Conservation (phyloP, 2,888 invertebrate genomes). For the Tanypteryx hageni region DNA sequence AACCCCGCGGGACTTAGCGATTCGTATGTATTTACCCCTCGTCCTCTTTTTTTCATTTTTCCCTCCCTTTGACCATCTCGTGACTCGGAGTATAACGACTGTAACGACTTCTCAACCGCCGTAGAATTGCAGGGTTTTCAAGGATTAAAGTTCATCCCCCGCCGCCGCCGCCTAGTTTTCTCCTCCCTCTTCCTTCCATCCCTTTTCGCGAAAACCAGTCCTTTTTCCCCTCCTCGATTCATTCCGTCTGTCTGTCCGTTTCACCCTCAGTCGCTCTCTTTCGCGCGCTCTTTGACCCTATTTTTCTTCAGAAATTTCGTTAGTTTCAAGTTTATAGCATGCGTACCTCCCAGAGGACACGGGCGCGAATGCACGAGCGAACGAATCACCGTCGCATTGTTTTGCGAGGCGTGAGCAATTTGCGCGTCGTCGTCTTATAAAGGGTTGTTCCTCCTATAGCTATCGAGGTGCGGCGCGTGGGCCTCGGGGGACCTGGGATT, state of each 20-base stretch:
- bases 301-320: no score
- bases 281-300: no score
- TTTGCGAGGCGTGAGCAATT: not conserved
- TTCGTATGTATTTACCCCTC: conserved; percentile 57
- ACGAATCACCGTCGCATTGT: not conserved
- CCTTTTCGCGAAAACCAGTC: not conserved
- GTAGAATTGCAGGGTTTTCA: conserved; percentile 62
- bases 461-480: not conserved
- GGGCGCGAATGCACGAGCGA: not conserved
- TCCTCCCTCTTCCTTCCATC: not conserved
- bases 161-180: not conserved
- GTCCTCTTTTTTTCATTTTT: not conserved
- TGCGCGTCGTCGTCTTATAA: not conserved
- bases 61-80: conserved; percentile 5
- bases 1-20: conserved; percentile 57
- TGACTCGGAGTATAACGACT: conserved; percentile 60
- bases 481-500: no score
- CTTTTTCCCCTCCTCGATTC: not conserved
- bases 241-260: not conserved
- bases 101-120: conserved; percentile 56
- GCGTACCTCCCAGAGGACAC: not conserved
- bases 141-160: conserved; percentile 57
- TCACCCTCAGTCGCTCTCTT: no score
- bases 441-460: not conserved
- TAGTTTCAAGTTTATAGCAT: no score